Evolutionary conservation across 2,888 invertebrate species (phyloP), one percentile per base, ranked within the genome.

Genomic region (Limnephilus auricula): DNA sequence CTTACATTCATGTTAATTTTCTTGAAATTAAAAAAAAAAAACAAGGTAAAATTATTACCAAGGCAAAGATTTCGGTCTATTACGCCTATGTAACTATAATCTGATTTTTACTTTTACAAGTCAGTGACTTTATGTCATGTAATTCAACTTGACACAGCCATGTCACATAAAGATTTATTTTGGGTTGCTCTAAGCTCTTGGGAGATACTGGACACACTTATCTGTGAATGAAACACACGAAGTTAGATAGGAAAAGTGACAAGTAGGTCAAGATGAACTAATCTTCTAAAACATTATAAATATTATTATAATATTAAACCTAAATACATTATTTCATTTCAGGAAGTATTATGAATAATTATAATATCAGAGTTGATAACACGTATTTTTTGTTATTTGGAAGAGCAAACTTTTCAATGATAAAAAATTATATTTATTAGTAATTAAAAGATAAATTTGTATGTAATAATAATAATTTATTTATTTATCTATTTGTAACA

Each of bases 141-240:
- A 40, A 32, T 15, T 34, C 34, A 32, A 82, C 82, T 82, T 82
- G 82, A 6, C 31, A 34, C 25, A 25, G 82, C 82, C 3, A 25
- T 65, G 65, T 65, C 25, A 25, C 65, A n/a, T 65, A 25, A 65
- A 65, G 25, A n/a, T 65, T 65, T 65, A 25, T 65, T 25, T 65
- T 65, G 25, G 65, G 65, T 65, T 65, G 9, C 65, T 65, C 65
- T n/a, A 25, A 65, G 65, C 65, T 65, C 25, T 65, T 25, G 25
- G n/a, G 25, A 65, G 65, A 65, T 25, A 65, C 25, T n/a, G 37
- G 34, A 82, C 37, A 34, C 18, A 82, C 82, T 82, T 82, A 82
- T 82, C 82, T 82, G 82, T 25, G 82, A 82, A 82, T 32, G 18
- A 82, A 82, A 82, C 37, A 82, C 18, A 34, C 5, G 12, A 82